Conservation (phyloP, 2,888 invertebrate genomes). For the Sylvicola cinctus region DNA sequence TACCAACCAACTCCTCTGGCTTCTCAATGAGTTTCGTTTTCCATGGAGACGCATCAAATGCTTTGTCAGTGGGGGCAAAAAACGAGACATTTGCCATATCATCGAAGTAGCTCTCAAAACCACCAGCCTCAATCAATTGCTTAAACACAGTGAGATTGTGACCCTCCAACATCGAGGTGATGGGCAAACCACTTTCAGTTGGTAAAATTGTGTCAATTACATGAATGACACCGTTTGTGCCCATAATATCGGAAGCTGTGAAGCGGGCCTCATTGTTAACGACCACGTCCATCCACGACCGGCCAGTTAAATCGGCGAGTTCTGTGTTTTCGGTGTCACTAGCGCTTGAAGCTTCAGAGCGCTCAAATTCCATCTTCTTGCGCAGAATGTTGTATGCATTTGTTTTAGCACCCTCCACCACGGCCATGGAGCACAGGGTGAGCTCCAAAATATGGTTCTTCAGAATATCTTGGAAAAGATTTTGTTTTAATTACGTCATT, state of each 20-base stretch:
- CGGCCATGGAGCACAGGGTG: constrained; percentile 42
- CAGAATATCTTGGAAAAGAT: constrained; percentile 32
- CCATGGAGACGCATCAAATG: constrained; percentile 30
- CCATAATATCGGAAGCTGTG: constrained; percentile 37
- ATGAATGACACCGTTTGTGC: constrained; percentile 52
- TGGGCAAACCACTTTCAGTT: constrained; percentile 33
- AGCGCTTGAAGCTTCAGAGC: constrained; percentile 25
- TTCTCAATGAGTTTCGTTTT: constrained; percentile 18
- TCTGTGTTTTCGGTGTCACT: constrained; percentile 27
- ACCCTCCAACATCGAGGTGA: constrained; percentile 29
- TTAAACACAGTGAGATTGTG: constrained; percentile 39
- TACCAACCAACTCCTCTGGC: constrained; percentile 18
- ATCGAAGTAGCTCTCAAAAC: constrained; percentile 31
- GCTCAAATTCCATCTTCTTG: constrained; percentile 20
- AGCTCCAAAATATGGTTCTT: constrained; percentile 44
- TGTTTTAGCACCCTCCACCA: constrained; percentile 26
- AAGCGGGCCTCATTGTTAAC: constrained; percentile 37
- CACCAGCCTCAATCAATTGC: constrained; percentile 30
- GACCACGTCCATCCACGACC: constrained; percentile 31
- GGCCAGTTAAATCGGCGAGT: constrained; percentile 26
- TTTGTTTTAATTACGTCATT: too few relatives aligned
- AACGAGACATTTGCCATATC: constrained; percentile 36
- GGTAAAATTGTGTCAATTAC: constrained; percentile 42
- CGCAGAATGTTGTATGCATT: constrained; percentile 22
- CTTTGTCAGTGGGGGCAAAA: constrained; percentile 41